A percentile compares a stretch with the other conserved stretches of the same genome.
Conservation (phyloP, 2,888 invertebrate genomes). For the Erannis defoliaria region DNA sequence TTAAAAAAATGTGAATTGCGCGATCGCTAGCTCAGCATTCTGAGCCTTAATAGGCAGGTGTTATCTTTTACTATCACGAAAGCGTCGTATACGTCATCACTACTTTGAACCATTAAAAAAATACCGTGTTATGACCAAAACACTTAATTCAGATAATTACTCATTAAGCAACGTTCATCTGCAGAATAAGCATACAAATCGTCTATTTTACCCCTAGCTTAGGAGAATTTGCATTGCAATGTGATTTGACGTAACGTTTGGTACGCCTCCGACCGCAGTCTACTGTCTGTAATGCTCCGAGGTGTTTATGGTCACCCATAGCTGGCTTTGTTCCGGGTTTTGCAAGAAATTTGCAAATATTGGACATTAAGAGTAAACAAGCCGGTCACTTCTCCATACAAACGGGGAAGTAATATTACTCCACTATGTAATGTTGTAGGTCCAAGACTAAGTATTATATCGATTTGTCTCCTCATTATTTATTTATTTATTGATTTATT, state of each 20-base stretch:
- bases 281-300: constrained; percentile 34
- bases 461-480: too few relatives aligned
- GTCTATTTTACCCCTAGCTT: constrained; percentile 1
- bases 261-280: constrained; percentile 33
- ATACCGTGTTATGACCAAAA: too few relatives aligned
- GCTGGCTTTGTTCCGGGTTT: constrained; percentile 37
- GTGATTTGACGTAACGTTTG: constrained; percentile 31
- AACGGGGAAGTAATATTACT: too few relatives aligned
- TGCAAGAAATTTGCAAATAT: constrained; percentile 27
- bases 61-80: too few relatives aligned
- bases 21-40: too few relatives aligned
- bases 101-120: background rate
- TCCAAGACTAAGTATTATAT: too few relatives aligned
- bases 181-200: constrained; percentile 15
- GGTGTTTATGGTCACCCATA: constrained; percentile 26
- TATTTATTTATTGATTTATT: too few relatives aligned
- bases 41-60: too few relatives aligned
- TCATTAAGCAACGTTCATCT: background rate
- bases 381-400: too few relatives aligned
- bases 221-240: constrained; percentile 22
- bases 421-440: too few relatives aligned
- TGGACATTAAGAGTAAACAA: background rate
- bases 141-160: background rate
- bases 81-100: background rate
- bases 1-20: too few relatives aligned